Evolutionary conservation across 2,113 vertebrate genomes (phyloP).

Genomic region (Nematolebias whitei): DNA sequence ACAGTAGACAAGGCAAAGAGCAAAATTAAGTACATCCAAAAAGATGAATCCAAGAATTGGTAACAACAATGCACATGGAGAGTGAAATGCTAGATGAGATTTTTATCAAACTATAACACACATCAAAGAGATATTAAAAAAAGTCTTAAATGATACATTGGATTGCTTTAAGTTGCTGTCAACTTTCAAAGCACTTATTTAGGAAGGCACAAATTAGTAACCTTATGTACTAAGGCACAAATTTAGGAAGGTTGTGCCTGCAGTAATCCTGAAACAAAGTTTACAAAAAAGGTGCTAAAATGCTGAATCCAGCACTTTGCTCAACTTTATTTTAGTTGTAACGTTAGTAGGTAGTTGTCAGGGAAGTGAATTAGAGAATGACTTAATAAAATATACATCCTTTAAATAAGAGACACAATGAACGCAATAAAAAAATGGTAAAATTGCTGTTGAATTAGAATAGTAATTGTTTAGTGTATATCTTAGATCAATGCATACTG

Average conservation of each 20-base stretch:
- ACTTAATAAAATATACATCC: background rate
- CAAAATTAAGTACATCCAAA: background rate
- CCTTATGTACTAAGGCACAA: no score
- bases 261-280: background rate
- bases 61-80: conserved; percentile 1
- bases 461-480: no score
- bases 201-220: no score
- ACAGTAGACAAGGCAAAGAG: background rate
- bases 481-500: no score
- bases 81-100: conserved; percentile 13
- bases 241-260: no score
- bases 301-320: conserved; percentile 2
- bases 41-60: background rate
- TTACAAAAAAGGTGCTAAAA: conserved; percentile 21
- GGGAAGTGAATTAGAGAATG: no score
- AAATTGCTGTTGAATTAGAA: background rate
- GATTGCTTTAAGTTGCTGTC: conserved; percentile 15
- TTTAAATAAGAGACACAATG: no score
- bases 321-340: no score
- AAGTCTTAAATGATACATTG: no score
- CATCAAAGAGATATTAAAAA: conserved; percentile 16
- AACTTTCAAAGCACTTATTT: background rate
- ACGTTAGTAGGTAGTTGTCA: background rate
- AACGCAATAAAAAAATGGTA: background rate
- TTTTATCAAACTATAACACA: conserved; percentile 32